Evolutionary conservation across 2,797 vertebrate genomes (phyloP).

Genomic region (Karalla daura): DNA sequence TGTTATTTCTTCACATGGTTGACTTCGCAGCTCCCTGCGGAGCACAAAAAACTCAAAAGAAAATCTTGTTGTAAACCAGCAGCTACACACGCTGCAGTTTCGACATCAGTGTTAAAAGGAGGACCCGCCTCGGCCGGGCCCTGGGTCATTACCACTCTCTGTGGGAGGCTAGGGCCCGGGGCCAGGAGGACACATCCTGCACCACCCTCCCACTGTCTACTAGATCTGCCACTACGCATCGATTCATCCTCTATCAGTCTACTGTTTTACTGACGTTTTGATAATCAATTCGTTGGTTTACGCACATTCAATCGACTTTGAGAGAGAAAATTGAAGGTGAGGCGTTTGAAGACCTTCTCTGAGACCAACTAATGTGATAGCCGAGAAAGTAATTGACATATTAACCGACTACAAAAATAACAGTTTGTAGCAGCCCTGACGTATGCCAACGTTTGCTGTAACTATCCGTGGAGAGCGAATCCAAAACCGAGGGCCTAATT

Average conservation of each 20-base stretch:
- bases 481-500: background rate
- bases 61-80: constrained; percentile 14
- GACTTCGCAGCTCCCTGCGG: constrained; percentile 37
- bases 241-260: no score
- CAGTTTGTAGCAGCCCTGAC: no score
- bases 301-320: no score
- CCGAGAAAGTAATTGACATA: no score
- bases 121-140: background rate
- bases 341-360: no score
- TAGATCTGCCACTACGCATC: no score
- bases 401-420: no score
- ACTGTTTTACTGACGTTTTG: no score
- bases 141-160: constrained; percentile 34
- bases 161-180: background rate
- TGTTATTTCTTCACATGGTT: constrained; percentile 46
- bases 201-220: background rate
- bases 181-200: constrained; percentile 1
- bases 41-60: constrained; percentile 18
- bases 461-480: background rate
- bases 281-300: no score
- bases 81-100: constrained; percentile 28
- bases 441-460: background rate
- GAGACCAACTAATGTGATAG: no score
- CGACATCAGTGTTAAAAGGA: constrained; percentile 38
- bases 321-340: no score